A percentile compares a stretch with the other conserved stretches of the same genome.
Conservation (phyloP, 2,113 vertebrate species). For the Petroica traversi region DNA sequence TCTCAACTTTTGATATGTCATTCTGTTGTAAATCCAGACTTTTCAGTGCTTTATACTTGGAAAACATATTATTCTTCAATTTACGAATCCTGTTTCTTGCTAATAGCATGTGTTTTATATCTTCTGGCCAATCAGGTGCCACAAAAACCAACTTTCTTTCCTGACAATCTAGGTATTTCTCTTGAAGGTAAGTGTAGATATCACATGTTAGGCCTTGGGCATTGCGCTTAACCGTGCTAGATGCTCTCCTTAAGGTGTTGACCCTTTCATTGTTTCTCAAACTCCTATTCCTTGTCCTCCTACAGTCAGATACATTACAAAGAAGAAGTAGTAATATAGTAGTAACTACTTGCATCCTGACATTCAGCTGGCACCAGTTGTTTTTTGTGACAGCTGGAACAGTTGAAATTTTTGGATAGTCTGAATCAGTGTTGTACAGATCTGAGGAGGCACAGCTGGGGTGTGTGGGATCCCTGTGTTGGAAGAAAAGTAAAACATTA, state of each 20-base stretch:
- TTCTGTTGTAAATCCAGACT: conserved; percentile 96
- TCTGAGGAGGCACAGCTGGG: conserved; percentile 70
- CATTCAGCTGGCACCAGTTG: conserved; percentile 68
- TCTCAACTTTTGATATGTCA: conserved; percentile 86
- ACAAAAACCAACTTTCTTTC: conserved; percentile 84
- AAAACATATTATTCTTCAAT: conserved; percentile 88
- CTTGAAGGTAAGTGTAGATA: conserved; percentile 83
- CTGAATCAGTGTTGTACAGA: conserved; percentile 48
- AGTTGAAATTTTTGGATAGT: conserved; percentile 36
- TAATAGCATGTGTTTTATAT: conserved; percentile 90
- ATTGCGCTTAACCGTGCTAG: conserved; percentile 79
- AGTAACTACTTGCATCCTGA: conserved; percentile 82
- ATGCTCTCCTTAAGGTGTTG: conserved; percentile 53
- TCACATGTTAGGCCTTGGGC: conserved; percentile 78
- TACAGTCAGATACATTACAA: conserved; percentile 73
- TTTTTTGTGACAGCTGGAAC: conserved; percentile 51
- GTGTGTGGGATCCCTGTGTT: conserved; percentile 45
- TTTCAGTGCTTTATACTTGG: conserved; percentile 83
- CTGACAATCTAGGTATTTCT: conserved; percentile 94
- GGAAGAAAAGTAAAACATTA: conserved; percentile 46
- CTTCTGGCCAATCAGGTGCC: conserved; percentile 84
- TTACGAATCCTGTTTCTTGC: conserved; percentile 88
- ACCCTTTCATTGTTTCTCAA: conserved; percentile 60
- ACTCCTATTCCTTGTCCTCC: conserved; percentile 69
- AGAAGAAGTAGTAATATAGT: conserved; percentile 80